Evolutionary conservation across 2,888 invertebrate species (phyloP).

Genomic region (Bimastos eiseni): DNA sequence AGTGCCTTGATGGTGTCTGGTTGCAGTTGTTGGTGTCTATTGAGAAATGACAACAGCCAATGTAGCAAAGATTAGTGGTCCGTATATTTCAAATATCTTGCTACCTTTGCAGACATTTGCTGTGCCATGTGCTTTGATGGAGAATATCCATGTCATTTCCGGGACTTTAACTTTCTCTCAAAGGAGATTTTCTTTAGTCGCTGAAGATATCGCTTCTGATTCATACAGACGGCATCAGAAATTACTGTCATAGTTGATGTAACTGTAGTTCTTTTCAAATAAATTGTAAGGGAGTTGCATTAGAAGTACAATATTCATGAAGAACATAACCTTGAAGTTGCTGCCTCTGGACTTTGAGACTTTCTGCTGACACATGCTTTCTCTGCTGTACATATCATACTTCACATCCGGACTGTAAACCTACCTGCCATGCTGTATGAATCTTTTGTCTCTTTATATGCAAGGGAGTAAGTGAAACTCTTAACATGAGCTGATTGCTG

Average conservation of each 20-base stretch:
- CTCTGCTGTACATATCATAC: background rate
- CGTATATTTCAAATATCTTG: background rate
- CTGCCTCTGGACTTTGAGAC: background rate
- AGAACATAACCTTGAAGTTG: background rate
- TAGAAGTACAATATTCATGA: background rate
- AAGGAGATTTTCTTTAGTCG: background rate
- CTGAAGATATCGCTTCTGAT: background rate
- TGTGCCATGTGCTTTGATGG: no score
- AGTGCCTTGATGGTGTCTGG: background rate
- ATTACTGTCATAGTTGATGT: no score
- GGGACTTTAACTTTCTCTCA: background rate
- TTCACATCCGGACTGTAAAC: background rate
- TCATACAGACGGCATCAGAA: background rate
- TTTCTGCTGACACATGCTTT: background rate
- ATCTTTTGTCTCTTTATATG: background rate
- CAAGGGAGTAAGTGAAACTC: background rate
- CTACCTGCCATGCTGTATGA: background rate
- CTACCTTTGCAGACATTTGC: background rate
- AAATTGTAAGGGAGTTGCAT: background rate
- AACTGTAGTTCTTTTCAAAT: background rate
- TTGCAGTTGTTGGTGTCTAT: background rate
- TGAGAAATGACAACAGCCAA: background rate
- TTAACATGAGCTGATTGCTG: background rate
- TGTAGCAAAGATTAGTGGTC: background rate
- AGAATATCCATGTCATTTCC: background rate